These are phyloP conservation scores for Ypsolopha sequella DNA, from an alignment of 2,888 invertebrate genomes.

Conservation along the genomic window DNA sequence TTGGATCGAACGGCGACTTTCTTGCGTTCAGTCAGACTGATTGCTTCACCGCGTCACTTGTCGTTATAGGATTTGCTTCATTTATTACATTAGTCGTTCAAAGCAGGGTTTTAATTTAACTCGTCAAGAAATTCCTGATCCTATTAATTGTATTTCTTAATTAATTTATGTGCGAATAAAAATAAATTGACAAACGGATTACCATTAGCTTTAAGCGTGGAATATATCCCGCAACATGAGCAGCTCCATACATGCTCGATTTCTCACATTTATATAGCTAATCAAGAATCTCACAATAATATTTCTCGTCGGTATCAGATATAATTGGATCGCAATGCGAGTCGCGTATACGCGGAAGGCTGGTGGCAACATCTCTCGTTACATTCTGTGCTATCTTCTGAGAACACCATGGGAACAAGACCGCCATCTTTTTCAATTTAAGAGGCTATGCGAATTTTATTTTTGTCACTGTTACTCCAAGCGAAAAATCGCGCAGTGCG, in stretches of 20 bases:
- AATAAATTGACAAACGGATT: neutral
- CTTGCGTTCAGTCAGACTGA: neutral
- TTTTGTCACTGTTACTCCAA: no score
- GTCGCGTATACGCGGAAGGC: constrained; percentile 62
- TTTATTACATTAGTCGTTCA: no score
- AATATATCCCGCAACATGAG: neutral
- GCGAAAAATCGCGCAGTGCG: no score
- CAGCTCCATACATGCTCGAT: neutral
- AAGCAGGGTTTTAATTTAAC: no score
- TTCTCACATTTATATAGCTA: constrained; percentile 34
- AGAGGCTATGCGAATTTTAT: no score
- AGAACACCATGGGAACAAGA: constrained; percentile 59
- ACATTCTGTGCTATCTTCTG: constrained; percentile 62
- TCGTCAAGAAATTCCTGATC: neutral
- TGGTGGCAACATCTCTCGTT: constrained; percentile 54
- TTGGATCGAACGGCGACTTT: neutral
- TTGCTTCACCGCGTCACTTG: neutral
- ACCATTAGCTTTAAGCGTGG: neutral
- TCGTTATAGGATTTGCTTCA: no score
- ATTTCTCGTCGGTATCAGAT: constrained; percentile 57
- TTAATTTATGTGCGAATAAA: neutral
- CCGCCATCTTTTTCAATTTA: neutral
- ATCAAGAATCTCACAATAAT: constrained; percentile 25
- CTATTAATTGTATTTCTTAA: neutral
- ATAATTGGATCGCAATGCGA: constrained; percentile 66